A percentile compares a stretch with the other conserved stretches of the same genome.
These are phyloP conservation scores for Urocyon cinereoargenteus DNA, from an alignment of 2,797 vertebrate species.

Conservation along the genomic window DNA sequence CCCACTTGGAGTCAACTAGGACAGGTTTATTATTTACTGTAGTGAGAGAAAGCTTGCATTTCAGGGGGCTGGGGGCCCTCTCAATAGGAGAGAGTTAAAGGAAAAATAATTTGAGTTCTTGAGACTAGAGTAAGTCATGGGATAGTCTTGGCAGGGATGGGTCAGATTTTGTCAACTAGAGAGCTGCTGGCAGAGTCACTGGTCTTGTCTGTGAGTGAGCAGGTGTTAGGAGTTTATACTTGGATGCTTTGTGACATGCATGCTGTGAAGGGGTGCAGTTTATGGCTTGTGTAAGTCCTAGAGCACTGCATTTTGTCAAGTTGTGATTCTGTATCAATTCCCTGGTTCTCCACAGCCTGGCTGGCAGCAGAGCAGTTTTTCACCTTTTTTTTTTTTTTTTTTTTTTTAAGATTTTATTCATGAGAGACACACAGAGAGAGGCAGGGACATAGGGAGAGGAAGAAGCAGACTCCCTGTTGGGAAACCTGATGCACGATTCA, in stretches of 20 bases:
- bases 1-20: neutral
- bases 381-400: too few species aligned
- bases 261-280: neutral
- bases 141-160: neutral
- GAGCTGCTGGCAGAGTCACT: neutral
- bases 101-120: neutral
- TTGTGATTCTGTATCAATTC: neutral
- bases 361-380: neutral
- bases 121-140: neutral
- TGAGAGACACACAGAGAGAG: too few species aligned
- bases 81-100: neutral
- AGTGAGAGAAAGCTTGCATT: neutral
- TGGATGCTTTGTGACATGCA: rapidly evolving
- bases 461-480: too few species aligned
- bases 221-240: neutral
- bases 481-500: too few species aligned
- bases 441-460: too few species aligned
- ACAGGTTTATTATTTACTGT: neutral
- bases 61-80: neutral
- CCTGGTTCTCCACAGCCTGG: neutral
- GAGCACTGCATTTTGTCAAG: neutral
- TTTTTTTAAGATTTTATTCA: too few species aligned
- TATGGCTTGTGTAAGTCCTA: neutral
- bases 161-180: neutral
- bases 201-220: neutral